Evolutionary conservation across 2,797 vertebrate genomes (phyloP), one percentile per base, ranked within the genome.

Genomic region (Vipera ursinii): DNA sequence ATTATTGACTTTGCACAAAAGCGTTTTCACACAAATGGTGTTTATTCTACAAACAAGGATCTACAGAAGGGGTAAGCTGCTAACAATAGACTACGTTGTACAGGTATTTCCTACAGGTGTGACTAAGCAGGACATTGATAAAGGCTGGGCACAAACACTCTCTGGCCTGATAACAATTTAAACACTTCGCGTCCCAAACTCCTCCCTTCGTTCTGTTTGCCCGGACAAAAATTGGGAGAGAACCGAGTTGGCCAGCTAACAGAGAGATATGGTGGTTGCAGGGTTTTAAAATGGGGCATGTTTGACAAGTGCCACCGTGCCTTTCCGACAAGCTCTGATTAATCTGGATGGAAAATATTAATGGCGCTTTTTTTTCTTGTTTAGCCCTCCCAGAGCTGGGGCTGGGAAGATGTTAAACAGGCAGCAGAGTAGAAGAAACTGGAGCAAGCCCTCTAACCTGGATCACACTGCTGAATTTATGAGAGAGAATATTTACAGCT

Each of bases 61-160:
- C 22, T 1, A 73, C 32, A 53, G 90, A 94, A 88, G 92, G 93
- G 93, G 78, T 94, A 92, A 94, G 88, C 94, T 17, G 92, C 78
- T 89, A 94, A 95, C 94, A 94, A 92, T 95, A 95, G 95, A 93
- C 96, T 93, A 94, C 60, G 93, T 93, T 88, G 86, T 87, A 44
- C 32, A 63, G 13, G 0, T 32, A 38, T 92, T 95, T 95, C 96
- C 96, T 93, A 92, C 92, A 92, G 91, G 92, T 95, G 92, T 95
- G 96, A 95, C 91, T 61, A 55, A 92, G 95, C 60, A 94, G 86
- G 95, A 94, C 93, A 55, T 6, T 32, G 94, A 90, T 96, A 95
- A 95, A 95, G 93, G 44, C 12, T 24, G 38, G 88, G 15, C 26
- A 3, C 57, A 82, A 93, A 92, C 89, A 0, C 44, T 89, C 3